phyloP scores from a whole-genome alignment of 2,797 vertebrate genomes.

The Chaetodon trifasciatus region DNA sequence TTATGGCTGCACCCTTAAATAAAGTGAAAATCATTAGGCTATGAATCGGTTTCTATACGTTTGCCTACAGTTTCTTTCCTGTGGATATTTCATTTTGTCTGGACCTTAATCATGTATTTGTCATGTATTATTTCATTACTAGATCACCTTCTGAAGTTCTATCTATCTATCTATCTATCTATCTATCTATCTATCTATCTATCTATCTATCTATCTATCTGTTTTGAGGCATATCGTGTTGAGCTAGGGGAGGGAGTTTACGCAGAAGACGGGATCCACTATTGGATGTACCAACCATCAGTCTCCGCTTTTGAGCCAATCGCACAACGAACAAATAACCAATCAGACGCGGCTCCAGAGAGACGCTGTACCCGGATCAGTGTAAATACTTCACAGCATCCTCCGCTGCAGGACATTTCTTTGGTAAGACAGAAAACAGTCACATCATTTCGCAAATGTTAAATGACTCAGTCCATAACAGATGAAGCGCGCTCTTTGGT shows the following conservation, averaged over 20 bases:
- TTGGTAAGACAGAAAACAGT: conserved; percentile 34
- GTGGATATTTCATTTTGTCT: too few species aligned
- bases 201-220: conserved; percentile 11
- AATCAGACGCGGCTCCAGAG: conserved; percentile 29
- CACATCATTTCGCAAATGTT: not conserved
- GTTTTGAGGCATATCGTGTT: not conserved
- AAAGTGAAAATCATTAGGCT: not conserved
- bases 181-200: not conserved
- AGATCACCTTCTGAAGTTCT: too few species aligned
- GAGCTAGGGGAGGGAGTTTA: not conserved
- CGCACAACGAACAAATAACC: conserved; percentile 27
- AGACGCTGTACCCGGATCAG: conserved; percentile 29
- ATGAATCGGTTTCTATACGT: too few species aligned
- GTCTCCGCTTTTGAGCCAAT: conserved; percentile 30
- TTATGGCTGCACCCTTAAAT: not conserved
- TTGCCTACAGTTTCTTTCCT: too few species aligned
- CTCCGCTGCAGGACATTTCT: conserved; percentile 14
- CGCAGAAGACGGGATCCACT: accelerated
- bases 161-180: not conserved
- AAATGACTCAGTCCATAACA: accelerated
- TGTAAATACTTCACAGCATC: conserved; percentile 45
- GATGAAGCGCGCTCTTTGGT: accelerated
- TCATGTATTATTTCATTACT: too few species aligned
- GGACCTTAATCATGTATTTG: too few species aligned
- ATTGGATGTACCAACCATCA: not conserved